Conservation (phyloP, 92 coral and sea anemone genomes). For the Epizoanthus stellaris region DNA sequence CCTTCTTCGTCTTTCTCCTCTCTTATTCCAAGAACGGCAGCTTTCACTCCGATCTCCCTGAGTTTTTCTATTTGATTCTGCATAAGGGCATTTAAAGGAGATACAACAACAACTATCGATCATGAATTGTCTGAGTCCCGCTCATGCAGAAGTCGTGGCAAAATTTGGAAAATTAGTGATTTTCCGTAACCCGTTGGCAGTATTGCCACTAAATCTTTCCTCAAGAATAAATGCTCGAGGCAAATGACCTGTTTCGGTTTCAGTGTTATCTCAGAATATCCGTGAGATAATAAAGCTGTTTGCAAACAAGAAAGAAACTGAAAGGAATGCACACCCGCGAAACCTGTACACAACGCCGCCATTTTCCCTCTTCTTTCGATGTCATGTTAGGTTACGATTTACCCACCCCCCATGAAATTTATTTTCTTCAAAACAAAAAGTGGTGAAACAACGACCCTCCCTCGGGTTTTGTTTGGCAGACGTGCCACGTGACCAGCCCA, state of each 20-base stretch:
- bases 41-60: constrained; percentile 16
- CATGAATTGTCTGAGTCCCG: constrained; percentile 9
- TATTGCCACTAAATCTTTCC: constrained; percentile 43
- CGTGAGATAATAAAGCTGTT: constrained; percentile 19
- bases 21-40: constrained; percentile 38
- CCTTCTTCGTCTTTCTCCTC: constrained; percentile 23
- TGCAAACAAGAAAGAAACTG: constrained; percentile 24
- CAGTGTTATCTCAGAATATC: constrained; percentile 28
- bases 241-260: constrained; percentile 57
- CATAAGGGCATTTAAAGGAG: constrained; percentile 54
- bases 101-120: constrained; percentile 42
- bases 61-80: constrained; percentile 41
- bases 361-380: background rate
- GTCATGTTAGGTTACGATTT: background rate
- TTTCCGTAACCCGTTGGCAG: constrained; percentile 64
- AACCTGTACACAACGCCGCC: background rate
- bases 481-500: too few species aligned
- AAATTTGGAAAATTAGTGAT: constrained; percentile 41
- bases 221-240: constrained; percentile 31
- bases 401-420: constrained; percentile 36
- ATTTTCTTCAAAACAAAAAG: constrained; percentile 1
- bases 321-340: background rate
- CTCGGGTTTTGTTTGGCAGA: too few species aligned
- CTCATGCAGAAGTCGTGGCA: constrained; percentile 51
- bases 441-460: background rate